Conservation (phyloP, 2,113 vertebrate species). For the Albula glossodonta region DNA sequence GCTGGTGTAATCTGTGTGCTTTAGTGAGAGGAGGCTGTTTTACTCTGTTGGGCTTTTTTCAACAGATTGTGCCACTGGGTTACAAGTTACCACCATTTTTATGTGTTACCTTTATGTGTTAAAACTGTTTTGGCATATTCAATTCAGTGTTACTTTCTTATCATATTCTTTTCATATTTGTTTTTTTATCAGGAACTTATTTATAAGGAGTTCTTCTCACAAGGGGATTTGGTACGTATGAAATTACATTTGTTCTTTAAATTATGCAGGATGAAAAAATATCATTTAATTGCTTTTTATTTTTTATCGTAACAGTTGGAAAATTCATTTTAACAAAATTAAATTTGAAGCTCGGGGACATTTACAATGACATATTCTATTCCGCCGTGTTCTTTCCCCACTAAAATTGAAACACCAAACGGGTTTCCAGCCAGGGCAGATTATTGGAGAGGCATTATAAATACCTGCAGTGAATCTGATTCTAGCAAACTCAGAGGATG, state of each 20-base stretch:
- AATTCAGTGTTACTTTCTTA: neutral
- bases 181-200: conserved; percentile 85
- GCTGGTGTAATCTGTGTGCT: neutral
- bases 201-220: conserved; percentile 99
- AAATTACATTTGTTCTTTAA: conserved; percentile 19
- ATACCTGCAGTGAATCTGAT: neutral
- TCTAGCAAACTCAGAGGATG: neutral
- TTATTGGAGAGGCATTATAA: no score
- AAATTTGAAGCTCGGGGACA: neutral
- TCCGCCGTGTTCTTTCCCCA: neutral
- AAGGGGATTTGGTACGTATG: conserved; percentile 92
- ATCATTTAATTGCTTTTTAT: conserved; percentile 9
- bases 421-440: neutral
- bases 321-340: conserved; percentile 15
- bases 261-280: conserved; percentile 11
- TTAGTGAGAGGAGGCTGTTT: neutral
- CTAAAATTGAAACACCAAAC: neutral
- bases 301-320: conserved; percentile 6
- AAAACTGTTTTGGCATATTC: neutral
- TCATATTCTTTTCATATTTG: neutral
- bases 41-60: neutral
- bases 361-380: neutral
- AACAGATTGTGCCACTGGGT: neutral
- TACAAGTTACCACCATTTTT: neutral
- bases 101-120: neutral